phyloP scores from a whole-genome alignment of 2,113 vertebrate genomes.

The Microcebus ravelobensis region DNA sequence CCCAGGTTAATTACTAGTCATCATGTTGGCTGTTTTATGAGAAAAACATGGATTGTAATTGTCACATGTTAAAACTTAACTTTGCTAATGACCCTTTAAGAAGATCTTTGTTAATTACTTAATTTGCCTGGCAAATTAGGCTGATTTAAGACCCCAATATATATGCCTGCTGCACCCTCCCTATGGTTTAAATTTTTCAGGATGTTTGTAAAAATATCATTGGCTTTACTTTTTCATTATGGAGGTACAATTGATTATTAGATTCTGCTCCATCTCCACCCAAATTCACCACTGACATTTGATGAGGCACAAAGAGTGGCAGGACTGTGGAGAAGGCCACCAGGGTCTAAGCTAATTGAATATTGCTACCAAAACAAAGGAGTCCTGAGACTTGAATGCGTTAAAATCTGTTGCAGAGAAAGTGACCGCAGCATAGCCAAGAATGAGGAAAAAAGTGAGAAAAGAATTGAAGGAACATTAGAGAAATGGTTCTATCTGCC shows the following conservation, averaged over 20 bases:
- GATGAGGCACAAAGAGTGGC: neutral
- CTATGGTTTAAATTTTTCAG: slow-evolving; percentile 30
- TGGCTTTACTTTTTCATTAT: neutral
- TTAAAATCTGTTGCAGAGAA: neutral
- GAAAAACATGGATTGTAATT: slow-evolving; percentile 45
- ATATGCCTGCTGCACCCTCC: neutral
- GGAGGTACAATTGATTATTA: neutral
- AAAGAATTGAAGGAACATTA: no score
- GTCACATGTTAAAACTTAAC: slow-evolving; percentile 38
- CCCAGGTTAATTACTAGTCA: slow-evolving; percentile 49
- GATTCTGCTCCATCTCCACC: neutral
- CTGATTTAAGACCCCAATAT: slow-evolving; percentile 51
- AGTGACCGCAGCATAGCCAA: neutral
- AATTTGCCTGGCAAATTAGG: slow-evolving; percentile 57
- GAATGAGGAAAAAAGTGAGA: neutral
- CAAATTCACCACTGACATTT: neutral
- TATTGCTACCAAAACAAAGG: neutral
- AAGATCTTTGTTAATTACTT: slow-evolving; percentile 41
- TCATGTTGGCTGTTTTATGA: slow-evolving; percentile 52
- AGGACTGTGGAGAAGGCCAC: neutral
- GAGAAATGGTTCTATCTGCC: no score
- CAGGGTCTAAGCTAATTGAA: neutral
- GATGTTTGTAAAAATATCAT: neutral
- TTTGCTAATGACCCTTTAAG: slow-evolving; percentile 54
- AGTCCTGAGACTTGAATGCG: neutral